Conservation (phyloP, 2,888 invertebrate genomes). For the Rotaria sp. region DNA sequence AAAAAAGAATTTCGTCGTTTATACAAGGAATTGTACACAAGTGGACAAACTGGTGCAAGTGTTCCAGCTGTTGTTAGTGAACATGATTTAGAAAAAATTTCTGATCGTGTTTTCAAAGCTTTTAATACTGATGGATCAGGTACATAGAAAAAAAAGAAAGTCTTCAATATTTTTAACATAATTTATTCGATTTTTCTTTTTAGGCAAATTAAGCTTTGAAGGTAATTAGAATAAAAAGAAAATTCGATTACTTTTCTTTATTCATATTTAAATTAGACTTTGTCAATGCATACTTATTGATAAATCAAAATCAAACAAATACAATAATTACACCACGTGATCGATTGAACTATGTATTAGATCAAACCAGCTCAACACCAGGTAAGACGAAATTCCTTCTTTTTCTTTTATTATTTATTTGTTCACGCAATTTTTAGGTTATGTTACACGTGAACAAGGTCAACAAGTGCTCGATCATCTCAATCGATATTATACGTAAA, state of each 20-base stretch:
- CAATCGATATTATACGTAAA: background rate
- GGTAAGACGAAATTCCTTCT: background rate
- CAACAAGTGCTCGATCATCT: background rate
- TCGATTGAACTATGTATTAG: background rate
- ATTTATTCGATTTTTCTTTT: background rate
- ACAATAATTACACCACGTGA: background rate
- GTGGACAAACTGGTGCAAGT: background rate
- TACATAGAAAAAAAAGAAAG: background rate
- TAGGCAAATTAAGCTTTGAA: background rate
- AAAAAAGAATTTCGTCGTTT: slow-evolving; percentile 12
- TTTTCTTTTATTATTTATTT: too few species aligned
- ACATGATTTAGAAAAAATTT: background rate
- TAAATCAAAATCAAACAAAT: background rate
- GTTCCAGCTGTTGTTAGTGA: background rate
- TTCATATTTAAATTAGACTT: background rate
- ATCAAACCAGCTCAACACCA: background rate
- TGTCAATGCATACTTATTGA: background rate
- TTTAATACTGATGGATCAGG: background rate
- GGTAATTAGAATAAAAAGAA: background rate
- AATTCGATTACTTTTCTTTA: too few species aligned
- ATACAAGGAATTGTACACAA: background rate
- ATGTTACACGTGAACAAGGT: background rate
- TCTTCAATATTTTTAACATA: too few species aligned
- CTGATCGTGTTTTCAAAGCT: slow-evolving; percentile 2
- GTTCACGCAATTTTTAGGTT: background rate